Conservation (phyloP, 2,888 invertebrate species). For the Drosophila yooni region DNA sequence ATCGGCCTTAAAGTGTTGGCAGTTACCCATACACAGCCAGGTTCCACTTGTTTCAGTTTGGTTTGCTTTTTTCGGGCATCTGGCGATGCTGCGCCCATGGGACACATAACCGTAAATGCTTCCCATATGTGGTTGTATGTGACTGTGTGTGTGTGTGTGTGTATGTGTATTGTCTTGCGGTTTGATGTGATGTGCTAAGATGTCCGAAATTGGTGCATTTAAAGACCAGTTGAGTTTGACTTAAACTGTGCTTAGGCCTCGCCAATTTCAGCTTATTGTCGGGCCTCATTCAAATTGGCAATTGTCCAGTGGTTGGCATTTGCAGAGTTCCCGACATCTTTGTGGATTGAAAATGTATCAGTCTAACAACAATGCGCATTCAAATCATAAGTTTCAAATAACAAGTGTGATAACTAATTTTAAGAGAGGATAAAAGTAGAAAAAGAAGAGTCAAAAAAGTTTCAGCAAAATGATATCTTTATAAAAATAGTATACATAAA, state of each 20-base stretch:
- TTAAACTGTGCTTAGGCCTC: slow-evolving; percentile 58
- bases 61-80: slow-evolving; percentile 41
- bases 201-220: slow-evolving; percentile 66
- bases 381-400: neutral
- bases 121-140: slow-evolving; percentile 19
- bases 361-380: neutral
- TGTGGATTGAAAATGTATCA: neutral
- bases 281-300: slow-evolving; percentile 32
- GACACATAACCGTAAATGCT: slow-evolving; percentile 77
- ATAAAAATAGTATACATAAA: neutral
- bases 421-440: neutral
- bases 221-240: slow-evolving; percentile 57
- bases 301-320: slow-evolving; percentile 4
- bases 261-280: slow-evolving; percentile 51
- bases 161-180: slow-evolving; percentile 31
- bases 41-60: slow-evolving; percentile 28
- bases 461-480: neutral
- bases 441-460: neutral
- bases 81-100: slow-evolving; percentile 62
- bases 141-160: neutral
- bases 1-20: slow-evolving; percentile 77
- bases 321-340: neutral
- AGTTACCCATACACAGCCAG: slow-evolving; percentile 48
- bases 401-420: neutral
- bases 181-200: slow-evolving; percentile 45